These are phyloP conservation scores for Serinus canaria DNA, from an alignment of 2,113 vertebrate species.

Conservation along the genomic window DNA sequence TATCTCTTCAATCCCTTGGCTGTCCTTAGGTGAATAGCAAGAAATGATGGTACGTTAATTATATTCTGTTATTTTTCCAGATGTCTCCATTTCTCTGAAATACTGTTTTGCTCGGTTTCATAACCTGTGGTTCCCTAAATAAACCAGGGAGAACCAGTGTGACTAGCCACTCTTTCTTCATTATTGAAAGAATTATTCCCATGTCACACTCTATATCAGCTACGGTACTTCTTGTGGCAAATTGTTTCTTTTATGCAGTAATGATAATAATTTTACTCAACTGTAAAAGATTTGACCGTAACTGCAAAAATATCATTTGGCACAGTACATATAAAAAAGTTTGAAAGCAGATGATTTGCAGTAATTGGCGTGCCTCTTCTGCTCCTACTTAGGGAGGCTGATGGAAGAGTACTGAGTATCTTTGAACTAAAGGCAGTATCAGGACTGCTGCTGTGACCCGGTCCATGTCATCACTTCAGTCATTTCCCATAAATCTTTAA, in stretches of 20 bases:
- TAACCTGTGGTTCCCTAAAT: background rate
- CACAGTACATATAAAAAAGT: background rate
- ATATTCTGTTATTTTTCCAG: slow-evolving; percentile 5
- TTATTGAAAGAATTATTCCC: background rate
- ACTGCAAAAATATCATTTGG: background rate
- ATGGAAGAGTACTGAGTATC: background rate
- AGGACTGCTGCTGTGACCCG: background rate
- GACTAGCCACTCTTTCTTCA: background rate
- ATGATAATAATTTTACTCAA: background rate
- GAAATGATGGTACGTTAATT: background rate
- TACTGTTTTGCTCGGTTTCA: background rate
- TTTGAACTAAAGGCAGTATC: background rate
- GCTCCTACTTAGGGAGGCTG: background rate
- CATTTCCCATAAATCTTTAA: background rate
- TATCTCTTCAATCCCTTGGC: background rate
- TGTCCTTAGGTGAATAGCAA: background rate
- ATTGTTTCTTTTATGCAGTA: background rate
- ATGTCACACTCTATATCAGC: background rate
- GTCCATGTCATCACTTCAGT: background rate
- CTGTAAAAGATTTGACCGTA: background rate
- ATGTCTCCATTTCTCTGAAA: slow-evolving; percentile 7
- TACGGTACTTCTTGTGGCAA: background rate
- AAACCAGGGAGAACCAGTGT: background rate
- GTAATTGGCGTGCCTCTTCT: background rate
- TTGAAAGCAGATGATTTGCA: background rate